phyloP scores from a whole-genome alignment of 2,113 vertebrate genomes.

The Tragelaphus scriptus region DNA sequence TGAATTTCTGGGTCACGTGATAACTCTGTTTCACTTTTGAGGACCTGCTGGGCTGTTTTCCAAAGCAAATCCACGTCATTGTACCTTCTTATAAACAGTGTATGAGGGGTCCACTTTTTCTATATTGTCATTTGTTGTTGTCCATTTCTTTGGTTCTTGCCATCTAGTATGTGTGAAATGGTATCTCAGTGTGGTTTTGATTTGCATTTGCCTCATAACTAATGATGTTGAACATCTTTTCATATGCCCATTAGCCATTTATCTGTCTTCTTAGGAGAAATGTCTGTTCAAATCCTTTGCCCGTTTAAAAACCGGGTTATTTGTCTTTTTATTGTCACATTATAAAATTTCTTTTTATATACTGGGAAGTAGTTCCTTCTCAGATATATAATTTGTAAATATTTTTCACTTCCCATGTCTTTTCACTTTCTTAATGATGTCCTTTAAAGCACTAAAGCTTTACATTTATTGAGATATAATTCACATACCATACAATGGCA shows the following conservation, averaged over 20 bases:
- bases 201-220: neutral
- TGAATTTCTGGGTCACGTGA: neutral
- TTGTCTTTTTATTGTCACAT: neutral
- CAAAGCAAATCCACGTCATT: neutral
- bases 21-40: neutral
- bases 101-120: neutral
- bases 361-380: neutral
- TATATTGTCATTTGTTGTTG: neutral
- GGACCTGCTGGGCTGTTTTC: neutral
- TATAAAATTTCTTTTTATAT: neutral
- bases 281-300: neutral
- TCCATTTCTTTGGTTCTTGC: neutral
- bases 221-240: neutral
- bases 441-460: neutral
- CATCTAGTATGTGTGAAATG: neutral
- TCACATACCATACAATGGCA: neutral
- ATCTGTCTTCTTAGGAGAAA: neutral
- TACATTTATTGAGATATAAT: neutral
- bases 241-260: neutral
- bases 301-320: neutral
- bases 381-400: neutral
- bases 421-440: neutral
- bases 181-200: neutral
- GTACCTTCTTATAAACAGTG: neutral
- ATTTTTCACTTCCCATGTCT: neutral